Evolutionary conservation across 2,888 invertebrate genomes (phyloP).

Genomic region (Eristalinus sepulchralis): DNA sequence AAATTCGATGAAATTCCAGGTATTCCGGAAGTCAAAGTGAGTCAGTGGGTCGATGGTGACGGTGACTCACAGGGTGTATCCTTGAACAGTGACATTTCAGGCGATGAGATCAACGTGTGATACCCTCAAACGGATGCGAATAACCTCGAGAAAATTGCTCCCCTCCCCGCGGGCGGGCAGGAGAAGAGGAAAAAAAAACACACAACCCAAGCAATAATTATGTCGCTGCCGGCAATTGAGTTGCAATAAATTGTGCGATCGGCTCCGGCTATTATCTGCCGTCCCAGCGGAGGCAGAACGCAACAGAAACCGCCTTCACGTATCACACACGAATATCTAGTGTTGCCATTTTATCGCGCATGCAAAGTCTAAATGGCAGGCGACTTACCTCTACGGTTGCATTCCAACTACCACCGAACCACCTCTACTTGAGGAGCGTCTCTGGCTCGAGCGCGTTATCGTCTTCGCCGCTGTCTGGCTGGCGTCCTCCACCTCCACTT

Average conservation of each 20-base stretch:
- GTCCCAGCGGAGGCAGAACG: background rate
- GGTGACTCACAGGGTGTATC: background rate
- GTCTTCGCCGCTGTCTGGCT: conserved; percentile 47
- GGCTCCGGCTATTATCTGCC: background rate
- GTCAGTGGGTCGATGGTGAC: background rate
- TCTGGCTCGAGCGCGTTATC: conserved; percentile 57
- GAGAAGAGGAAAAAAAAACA: background rate
- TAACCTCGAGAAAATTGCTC: background rate
- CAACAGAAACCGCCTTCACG: conserved; percentile 11
- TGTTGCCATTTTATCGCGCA: conserved; percentile 8
- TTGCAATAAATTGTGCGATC: conserved; percentile 38
- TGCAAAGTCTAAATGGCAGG: conserved; percentile 62
- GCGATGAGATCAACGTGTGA: background rate
- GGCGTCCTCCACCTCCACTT: conserved; percentile 22
- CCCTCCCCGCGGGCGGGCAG: background rate
- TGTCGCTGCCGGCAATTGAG: conserved; percentile 5
- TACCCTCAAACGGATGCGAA: background rate
- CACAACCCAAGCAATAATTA: conserved; percentile 3
- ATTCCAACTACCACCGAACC: conserved; percentile 54
- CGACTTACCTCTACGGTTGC: conserved; percentile 63
- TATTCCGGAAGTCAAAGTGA: background rate
- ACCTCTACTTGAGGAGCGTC: conserved; percentile 35
- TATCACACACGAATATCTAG: background rate
- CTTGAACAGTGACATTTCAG: background rate
- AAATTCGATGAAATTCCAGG: background rate